These are phyloP conservation scores for Sapayoa aenigma DNA, from an alignment of 2,113 vertebrate species.

Conservation along the genomic window DNA sequence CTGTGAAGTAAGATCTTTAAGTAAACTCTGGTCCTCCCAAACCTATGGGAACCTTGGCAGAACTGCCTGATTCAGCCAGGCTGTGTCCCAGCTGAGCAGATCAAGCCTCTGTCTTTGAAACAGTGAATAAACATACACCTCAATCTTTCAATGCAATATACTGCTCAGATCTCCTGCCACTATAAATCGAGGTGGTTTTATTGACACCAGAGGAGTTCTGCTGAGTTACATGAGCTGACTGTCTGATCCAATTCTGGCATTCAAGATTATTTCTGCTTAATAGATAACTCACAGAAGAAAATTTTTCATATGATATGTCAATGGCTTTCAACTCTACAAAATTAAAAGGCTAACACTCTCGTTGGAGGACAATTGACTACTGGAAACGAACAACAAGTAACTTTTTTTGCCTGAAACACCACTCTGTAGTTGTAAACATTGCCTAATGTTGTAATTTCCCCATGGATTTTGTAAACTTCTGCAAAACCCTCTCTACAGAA, in stretches of 20 bases:
- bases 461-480: neutral
- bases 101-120: neutral
- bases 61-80: neutral
- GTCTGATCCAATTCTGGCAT: neutral
- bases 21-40: neutral
- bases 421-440: neutral
- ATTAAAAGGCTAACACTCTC: neutral
- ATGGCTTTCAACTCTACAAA: neutral
- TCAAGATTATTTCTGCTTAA: constrained; percentile 2
- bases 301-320: neutral
- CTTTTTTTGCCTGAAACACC: neutral
- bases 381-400: neutral
- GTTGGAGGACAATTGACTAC: neutral
- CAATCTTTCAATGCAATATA: neutral
- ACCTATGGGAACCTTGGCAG: neutral
- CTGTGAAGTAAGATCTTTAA: neutral
- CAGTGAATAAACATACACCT: neutral
- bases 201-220: constrained; percentile 26
- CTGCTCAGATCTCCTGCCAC: neutral
- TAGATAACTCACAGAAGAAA: neutral
- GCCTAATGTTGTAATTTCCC: neutral
- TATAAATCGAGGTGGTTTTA: constrained; percentile 33
- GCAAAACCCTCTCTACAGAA: neutral
- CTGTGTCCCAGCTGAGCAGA: neutral
- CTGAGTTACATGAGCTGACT: constrained; percentile 5